A percentile compares a stretch with the other conserved stretches of the same genome.
These are phyloP conservation scores for Cassiopea andromeda DNA, from an alignment of 30 jellyfish, hydroid and myxozoan genomes.

Conservation along the genomic window DNA sequence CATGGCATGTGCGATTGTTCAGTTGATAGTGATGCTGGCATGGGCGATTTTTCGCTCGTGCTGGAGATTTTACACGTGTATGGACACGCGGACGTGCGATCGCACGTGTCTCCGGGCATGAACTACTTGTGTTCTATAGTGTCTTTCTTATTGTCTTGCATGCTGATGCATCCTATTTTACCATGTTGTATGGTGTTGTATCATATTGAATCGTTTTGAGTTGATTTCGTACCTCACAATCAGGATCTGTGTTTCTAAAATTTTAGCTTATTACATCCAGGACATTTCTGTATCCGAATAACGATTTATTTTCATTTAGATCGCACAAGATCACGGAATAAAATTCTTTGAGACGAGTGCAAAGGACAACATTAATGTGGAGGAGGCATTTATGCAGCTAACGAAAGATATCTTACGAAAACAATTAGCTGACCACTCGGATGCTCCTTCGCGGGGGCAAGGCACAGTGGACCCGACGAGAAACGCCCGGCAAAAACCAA, in stretches of 20 bases:
- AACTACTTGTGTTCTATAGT: too few relatives aligned
- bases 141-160: neutral
- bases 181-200: neutral
- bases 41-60: too few relatives aligned
- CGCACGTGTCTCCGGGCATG: too few relatives aligned
- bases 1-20: too few relatives aligned
- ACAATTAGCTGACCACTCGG: constrained; percentile 88
- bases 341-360: constrained; percentile 98
- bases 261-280: too few relatives aligned
- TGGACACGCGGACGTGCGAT: too few relatives aligned
- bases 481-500: constrained; percentile 24
- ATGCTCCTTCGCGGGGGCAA: constrained; percentile 64
- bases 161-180: neutral
- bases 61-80: too few relatives aligned
- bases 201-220: neutral
- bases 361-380: constrained; percentile 92
- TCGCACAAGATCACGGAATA: constrained; percentile 91
- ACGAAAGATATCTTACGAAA: constrained; percentile 92
- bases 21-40: too few relatives aligned
- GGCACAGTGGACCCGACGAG: constrained; percentile 78
- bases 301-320: constrained; percentile 52
- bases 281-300: too few relatives aligned
- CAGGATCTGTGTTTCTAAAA: too few relatives aligned
- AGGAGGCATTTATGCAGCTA: constrained; percentile 87
- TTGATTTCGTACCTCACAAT: neutral